Evolutionary conservation across 1,140 invertebrate species (phyloP).

Genomic region (Microvelia longipes): DNA sequence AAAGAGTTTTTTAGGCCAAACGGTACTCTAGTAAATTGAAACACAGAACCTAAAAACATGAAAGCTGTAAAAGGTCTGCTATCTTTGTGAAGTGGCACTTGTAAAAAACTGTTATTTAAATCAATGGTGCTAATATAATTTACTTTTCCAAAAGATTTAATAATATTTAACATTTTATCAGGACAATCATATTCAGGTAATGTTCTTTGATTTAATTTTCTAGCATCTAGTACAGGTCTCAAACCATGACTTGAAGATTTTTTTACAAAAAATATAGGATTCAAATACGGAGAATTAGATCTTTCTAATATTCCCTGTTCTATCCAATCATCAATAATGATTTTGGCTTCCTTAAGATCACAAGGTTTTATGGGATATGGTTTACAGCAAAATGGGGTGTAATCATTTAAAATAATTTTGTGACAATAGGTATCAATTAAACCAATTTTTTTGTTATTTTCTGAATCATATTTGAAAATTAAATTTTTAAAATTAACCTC

Average conservation of each 20-base stretch:
- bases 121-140: not conserved
- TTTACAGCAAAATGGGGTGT: not conserved
- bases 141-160: not conserved
- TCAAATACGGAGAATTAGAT: not conserved
- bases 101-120: not conserved
- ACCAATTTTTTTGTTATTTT: not conserved
- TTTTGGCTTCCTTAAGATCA: not conserved
- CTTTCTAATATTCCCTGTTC: not conserved
- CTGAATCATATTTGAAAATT: not conserved
- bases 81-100: not conserved
- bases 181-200: not conserved
- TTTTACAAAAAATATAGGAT: not conserved
- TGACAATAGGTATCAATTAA: not conserved
- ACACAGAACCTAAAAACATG: not conserved
- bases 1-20: slow-evolving; percentile 1
- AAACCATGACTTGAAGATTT: not conserved
- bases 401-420: not conserved
- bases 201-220: not conserved
- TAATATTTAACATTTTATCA: not conserved
- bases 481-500: not conserved
- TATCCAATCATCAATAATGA: not conserved
- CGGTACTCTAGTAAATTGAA: slow-evolving; percentile 1
- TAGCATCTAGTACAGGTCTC: not conserved
- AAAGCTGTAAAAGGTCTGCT: not conserved
- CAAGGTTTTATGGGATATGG: not conserved